Percentiles rank a stretch among this genome's conserved stretches.
phyloP scores from a whole-genome alignment of 2,113 vertebrate species.

The Pedetes capensis region DNA sequence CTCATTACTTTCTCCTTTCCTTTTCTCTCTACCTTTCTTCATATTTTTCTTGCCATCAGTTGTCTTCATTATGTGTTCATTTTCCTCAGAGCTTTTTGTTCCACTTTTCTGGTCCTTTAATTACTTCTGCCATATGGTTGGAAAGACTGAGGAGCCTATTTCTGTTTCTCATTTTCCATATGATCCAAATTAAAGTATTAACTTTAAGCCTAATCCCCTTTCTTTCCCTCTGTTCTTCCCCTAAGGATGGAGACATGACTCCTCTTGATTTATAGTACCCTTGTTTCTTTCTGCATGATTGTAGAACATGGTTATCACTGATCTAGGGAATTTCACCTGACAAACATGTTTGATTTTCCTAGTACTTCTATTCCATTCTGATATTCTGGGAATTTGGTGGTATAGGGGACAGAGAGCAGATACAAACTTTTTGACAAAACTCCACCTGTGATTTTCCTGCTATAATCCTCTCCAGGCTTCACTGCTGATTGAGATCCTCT shows the following conservation, averaged over 20 bases:
- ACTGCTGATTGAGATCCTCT: not conserved
- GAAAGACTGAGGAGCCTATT: not conserved
- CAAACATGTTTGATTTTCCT: not conserved
- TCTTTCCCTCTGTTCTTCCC: not conserved
- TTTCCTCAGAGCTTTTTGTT: not conserved
- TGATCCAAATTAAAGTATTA: not conserved
- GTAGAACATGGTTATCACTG: not conserved
- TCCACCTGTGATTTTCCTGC: not conserved
- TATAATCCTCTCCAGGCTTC: not conserved
- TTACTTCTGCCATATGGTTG: not conserved
- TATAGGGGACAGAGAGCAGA: not conserved
- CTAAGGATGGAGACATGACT: not conserved
- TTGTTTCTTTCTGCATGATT: not conserved
- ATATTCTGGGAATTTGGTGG: not conserved
- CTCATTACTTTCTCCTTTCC: not conserved
- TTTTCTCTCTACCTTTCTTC: not conserved
- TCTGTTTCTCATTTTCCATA: conserved; percentile 14
- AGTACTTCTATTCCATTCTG: not conserved
- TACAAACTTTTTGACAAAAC: not conserved
- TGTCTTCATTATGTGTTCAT: not conserved
- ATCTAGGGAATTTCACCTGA: not conserved
- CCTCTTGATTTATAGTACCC: not conserved
- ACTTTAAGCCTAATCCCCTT: not conserved
- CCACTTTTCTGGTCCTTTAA: not conserved
- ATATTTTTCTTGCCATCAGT: not conserved